Evolutionary conservation across 2,888 invertebrate genomes (phyloP).

Genomic region (Ephialtes manifestator): DNA sequence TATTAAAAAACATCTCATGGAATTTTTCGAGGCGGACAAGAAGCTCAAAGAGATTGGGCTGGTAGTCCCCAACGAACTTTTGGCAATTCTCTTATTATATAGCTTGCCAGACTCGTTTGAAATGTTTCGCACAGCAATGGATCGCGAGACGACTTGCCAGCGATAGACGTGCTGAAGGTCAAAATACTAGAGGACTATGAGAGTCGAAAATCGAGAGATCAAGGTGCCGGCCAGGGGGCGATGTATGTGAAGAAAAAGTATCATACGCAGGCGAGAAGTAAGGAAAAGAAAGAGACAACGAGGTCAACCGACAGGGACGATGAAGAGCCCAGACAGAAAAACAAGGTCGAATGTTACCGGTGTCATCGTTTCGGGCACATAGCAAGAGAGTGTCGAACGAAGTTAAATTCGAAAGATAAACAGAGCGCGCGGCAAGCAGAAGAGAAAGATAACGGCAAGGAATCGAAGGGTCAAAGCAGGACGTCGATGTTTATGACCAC

Average conservation of each 20-base stretch:
- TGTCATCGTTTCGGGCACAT: slow-evolving; percentile 45
- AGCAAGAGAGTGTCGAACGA: slow-evolving; percentile 37
- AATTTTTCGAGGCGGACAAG: slow-evolving; percentile 63
- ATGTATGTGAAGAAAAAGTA: slow-evolving; percentile 40
- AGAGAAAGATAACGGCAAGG: not conserved
- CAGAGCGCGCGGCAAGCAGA: slow-evolving; percentile 40
- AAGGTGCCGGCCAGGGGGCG: slow-evolving; percentile 22
- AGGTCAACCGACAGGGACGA: slow-evolving; percentile 10
- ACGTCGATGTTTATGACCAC: slow-evolving; percentile 33
- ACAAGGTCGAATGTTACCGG: slow-evolving; percentile 37
- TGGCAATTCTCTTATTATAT: slow-evolving; percentile 22
- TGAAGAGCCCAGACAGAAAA: slow-evolving; percentile 11
- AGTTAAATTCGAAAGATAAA: slow-evolving; percentile 23
- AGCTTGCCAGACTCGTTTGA: slow-evolving; percentile 24
- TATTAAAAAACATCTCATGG: slow-evolving; percentile 61
- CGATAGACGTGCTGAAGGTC: not conserved
- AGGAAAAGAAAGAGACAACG: not conserved
- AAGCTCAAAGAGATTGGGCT: slow-evolving; percentile 43
- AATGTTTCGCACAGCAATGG: slow-evolving; percentile 13
- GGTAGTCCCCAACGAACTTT: not conserved
- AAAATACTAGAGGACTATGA: slow-evolving; percentile 30
- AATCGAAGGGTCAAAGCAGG: not conserved
- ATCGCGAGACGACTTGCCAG: slow-evolving; percentile 20
- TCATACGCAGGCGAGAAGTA: slow-evolving; percentile 17
- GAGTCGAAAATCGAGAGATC: slow-evolving; percentile 11